Evolutionary conservation across 2,797 vertebrate genomes (phyloP).

Genomic region (Danio kyathit): DNA sequence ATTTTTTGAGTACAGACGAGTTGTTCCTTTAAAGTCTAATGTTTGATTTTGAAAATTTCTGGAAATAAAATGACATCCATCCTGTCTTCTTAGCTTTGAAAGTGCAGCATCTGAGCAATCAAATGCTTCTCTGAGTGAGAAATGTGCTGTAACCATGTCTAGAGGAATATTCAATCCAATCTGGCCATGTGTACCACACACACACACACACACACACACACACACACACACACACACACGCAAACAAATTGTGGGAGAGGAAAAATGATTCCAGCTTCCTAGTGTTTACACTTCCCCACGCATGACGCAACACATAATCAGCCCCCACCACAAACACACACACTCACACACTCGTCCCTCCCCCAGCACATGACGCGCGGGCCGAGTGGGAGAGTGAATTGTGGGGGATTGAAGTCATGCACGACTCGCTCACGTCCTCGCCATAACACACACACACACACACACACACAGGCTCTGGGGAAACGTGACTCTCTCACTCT

Average conservation of each 20-base stretch:
- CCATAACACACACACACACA: slow-evolving; percentile 68
- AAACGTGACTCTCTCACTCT: slow-evolving; percentile 53
- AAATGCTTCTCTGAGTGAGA: background rate
- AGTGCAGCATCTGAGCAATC: background rate
- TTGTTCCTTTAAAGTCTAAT: too few species aligned
- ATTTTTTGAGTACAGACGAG: too few species aligned
- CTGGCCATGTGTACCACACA: slow-evolving; percentile 1
- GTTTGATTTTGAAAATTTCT: background rate
- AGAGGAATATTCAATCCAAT: slow-evolving; percentile 14
- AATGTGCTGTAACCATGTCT: slow-evolving; percentile 8
- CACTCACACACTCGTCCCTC: slow-evolving; percentile 31
- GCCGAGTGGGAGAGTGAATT: slow-evolving; percentile 55
- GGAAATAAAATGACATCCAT: background rate
- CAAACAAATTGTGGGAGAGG: slow-evolving; percentile 57
- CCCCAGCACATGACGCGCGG: slow-evolving; percentile 57
- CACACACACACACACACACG: slow-evolving; percentile 3
- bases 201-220: slow-evolving; percentile 34
- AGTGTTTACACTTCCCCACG: slow-evolving; percentile 72
- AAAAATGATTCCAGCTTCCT: slow-evolving; percentile 66
- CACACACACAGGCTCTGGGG: background rate
- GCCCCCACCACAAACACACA: slow-evolving; percentile 32
- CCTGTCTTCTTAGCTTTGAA: background rate
- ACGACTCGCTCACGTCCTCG: slow-evolving; percentile 59
- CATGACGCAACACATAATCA: slow-evolving; percentile 74
- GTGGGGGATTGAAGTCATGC: slow-evolving; percentile 58